Conservation (phyloP, 2,888 invertebrate genomes). For the Thereva unica region DNA sequence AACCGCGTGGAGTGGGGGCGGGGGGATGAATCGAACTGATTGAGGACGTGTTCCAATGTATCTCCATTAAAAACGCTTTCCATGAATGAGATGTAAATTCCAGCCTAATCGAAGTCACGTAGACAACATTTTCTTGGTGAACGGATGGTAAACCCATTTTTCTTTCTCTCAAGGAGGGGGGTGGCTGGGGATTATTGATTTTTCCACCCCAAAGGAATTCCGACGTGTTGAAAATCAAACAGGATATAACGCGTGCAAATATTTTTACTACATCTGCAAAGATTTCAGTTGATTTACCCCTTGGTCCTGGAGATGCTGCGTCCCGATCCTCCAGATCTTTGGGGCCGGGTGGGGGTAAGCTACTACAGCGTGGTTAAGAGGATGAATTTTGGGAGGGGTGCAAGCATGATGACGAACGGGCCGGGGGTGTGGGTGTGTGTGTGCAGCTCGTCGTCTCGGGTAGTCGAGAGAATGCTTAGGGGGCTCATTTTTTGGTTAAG, state of each 20-base stretch:
- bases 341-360: neutral
- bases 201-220: constrained; percentile 2
- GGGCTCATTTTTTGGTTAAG: constrained; percentile 18
- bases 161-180: constrained; percentile 1
- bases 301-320: too few relatives aligned
- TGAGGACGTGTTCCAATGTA: constrained; percentile 31
- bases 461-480: neutral
- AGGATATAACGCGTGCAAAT: constrained; percentile 27
- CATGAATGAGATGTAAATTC: constrained; percentile 28
- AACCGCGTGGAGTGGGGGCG: too few relatives aligned
- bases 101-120: constrained; percentile 35
- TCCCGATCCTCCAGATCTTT: neutral
- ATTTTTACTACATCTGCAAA: constrained; percentile 32
- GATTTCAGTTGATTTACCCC: constrained; percentile 23
- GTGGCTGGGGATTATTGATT: constrained; percentile 27
- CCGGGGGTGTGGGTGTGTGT: too few relatives aligned
- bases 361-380: neutral
- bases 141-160: constrained; percentile 30
- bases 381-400: too few relatives aligned
- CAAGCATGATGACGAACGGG: too few relatives aligned
- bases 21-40: constrained; percentile 23
- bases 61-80: constrained; percentile 34
- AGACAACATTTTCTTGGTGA: constrained; percentile 33
- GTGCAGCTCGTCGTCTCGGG: constrained; percentile 3
- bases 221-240: constrained; percentile 32